phyloP scores from a whole-genome alignment of 1,140 invertebrate species.

The Tribolium madens region DNA sequence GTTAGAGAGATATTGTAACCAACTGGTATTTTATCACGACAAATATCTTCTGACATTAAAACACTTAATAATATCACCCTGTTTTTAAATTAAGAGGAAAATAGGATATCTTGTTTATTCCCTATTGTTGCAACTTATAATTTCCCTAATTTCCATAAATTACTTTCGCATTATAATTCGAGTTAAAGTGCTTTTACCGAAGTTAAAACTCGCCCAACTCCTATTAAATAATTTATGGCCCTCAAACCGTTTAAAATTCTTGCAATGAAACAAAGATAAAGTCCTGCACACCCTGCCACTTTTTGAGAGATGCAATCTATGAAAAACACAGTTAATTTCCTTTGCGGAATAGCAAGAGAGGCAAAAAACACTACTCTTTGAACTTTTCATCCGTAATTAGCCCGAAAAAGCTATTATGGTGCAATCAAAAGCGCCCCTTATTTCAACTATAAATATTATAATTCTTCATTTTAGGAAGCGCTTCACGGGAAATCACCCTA shows the following conservation, averaged over 20 bases:
- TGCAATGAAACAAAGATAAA: not conserved
- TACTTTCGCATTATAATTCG: not conserved
- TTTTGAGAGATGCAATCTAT: not conserved
- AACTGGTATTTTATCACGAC: not conserved
- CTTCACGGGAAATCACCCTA: constrained; percentile 9
- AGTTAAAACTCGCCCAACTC: not conserved
- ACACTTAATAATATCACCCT: not conserved
- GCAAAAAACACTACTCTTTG: constrained; percentile 9
- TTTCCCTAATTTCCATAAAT: not conserved
- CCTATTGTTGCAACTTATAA: not conserved
- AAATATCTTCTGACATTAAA: not conserved
- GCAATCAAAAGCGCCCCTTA: not conserved
- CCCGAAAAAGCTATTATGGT: not conserved
- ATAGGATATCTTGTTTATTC: not conserved
- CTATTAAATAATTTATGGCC: not conserved
- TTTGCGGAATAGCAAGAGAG: not conserved
- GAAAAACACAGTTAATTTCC: constrained; percentile 6
- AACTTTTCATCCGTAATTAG: not conserved
- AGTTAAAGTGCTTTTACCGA: not conserved
- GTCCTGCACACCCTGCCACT: not conserved
- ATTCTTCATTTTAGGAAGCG: constrained; percentile 1
- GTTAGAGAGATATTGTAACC: not conserved
- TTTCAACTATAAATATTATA: not conserved
- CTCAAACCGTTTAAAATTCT: not conserved
- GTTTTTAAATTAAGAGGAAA: not conserved